Conservation (phyloP, 2,113 vertebrate species). For the Oxyura jamaicensis region DNA sequence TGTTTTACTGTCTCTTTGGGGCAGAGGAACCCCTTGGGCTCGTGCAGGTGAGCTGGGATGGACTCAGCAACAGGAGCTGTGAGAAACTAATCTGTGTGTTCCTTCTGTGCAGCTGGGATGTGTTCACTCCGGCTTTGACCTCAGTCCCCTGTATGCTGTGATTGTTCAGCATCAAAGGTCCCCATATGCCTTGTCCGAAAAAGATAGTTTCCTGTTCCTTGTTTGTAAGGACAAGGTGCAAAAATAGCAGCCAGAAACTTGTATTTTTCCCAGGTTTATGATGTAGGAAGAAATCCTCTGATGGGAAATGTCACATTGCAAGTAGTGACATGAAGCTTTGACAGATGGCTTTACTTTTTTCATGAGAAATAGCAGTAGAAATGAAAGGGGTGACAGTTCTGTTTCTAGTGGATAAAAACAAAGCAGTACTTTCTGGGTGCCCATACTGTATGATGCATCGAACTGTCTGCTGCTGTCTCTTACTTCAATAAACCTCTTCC, state of each 20-base stretch:
- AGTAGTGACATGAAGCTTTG: neutral
- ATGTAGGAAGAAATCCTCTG: neutral
- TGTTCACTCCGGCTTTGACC: neutral
- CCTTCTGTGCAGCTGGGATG: neutral
- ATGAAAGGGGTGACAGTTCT: neutral
- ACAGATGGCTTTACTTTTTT: neutral
- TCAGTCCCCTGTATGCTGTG: neutral
- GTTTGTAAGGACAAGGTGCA: neutral
- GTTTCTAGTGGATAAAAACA: neutral
- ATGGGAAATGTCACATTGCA: neutral
- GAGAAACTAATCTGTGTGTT: neutral
- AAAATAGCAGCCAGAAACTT: slow-evolving; percentile 30
- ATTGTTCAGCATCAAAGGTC: neutral
- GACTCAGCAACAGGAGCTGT: neutral
- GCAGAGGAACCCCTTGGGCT: neutral
- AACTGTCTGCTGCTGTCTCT: neutral
- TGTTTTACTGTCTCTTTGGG: neutral
- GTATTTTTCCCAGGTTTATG: neutral
- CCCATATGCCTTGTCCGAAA: neutral
- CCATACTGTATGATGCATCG: neutral
- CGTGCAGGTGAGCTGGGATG: neutral
- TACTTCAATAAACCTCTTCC: neutral
- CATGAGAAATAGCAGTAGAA: neutral
- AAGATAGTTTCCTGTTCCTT: neutral
- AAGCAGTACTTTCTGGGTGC: neutral